These are phyloP conservation scores for Bryconaethiops microstoma DNA, from an alignment of 2,797 vertebrate species.

Conservation along the genomic window DNA sequence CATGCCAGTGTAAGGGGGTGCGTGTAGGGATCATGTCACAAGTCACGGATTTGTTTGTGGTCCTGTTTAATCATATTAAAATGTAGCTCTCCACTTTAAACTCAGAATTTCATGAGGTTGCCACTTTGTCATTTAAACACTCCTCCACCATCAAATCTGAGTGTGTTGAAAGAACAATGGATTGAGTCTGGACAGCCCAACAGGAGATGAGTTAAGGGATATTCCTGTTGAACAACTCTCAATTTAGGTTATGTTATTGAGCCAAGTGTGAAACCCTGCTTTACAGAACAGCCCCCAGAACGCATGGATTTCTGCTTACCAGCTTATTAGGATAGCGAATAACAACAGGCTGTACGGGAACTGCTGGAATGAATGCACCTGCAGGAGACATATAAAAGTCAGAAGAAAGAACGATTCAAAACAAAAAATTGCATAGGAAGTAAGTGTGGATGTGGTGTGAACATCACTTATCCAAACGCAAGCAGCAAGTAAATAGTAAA, in stretches of 20 bases:
- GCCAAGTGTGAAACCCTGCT: no score
- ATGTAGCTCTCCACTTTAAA: background rate
- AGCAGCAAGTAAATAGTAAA: background rate
- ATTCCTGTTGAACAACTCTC: no score
- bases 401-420: background rate
- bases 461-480: background rate
- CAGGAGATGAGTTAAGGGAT: no score
- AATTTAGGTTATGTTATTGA: no score
- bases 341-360: conserved; percentile 95
- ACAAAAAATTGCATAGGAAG: background rate
- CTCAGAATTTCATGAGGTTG: background rate
- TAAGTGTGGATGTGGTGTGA: background rate
- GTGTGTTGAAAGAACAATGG: background rate
- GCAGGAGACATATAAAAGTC: background rate
- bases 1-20: background rate
- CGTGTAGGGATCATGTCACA: background rate
- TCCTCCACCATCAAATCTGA: background rate
- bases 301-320: conserved; percentile 74
- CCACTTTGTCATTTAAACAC: no score
- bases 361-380: conserved; percentile 97
- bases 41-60: background rate
- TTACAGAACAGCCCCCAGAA: background rate
- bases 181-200: no score
- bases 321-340: conserved; percentile 93
- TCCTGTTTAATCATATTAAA: no score